phyloP scores from a whole-genome alignment of 30 jellyfish, hydroid and myxozoan genomes.

The Hydractinia echinata region DNA sequence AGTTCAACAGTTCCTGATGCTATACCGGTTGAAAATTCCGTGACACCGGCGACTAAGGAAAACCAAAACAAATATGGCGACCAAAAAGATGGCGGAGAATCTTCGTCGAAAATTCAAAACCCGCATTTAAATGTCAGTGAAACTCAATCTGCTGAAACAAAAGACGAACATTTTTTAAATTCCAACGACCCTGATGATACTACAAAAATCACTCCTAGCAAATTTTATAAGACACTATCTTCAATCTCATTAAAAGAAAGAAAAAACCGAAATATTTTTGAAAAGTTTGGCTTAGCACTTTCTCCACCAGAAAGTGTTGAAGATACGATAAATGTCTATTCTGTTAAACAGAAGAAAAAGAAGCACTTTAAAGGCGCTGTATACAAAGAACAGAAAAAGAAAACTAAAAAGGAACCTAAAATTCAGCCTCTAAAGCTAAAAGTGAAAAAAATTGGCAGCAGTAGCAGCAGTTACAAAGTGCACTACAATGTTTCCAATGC shows the following conservation, averaged over 20 bases:
- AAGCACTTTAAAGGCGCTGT: not conserved
- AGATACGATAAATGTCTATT: not conserved
- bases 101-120: not conserved
- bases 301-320: conserved; percentile 19
- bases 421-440: conserved; percentile 20
- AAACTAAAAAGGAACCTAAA: conserved; percentile 3
- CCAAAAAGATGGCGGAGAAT: conserved; percentile 41
- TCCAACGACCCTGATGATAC: not conserved
- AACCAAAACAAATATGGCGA: conserved; percentile 62
- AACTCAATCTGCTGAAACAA: not conserved
- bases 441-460: conserved; percentile 5
- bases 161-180: not conserved
- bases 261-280: conserved; percentile 19
- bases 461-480: conserved; percentile 20
- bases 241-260: conserved; percentile 17
- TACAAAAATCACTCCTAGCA: not conserved
- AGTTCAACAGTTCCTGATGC: conserved; percentile 29
- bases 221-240: conserved; percentile 19
- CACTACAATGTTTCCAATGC: conserved; percentile 26
- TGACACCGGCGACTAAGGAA: not conserved
- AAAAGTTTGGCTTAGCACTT: conserved; percentile 24
- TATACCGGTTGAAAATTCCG: conserved; percentile 29
- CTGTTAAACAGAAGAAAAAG: not conserved
- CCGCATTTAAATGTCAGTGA: not conserved
- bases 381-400: not conserved